Conservation (phyloP, 2,888 invertebrate species). For the Eupithecia tripunctaria region DNA sequence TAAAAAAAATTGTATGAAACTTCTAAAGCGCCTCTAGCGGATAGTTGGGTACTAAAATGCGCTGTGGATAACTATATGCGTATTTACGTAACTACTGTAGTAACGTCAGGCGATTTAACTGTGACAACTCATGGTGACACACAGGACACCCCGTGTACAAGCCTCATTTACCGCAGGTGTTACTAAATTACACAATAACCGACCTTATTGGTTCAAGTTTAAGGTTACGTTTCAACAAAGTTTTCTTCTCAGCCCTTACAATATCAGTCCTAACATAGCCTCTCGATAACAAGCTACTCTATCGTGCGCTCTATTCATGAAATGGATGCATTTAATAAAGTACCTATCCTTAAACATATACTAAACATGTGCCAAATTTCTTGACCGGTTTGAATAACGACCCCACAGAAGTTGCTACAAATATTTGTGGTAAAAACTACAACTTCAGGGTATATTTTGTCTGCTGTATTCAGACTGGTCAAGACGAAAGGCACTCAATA, state of each 20-base stretch:
- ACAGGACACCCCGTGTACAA: background rate
- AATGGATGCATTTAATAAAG: constrained; percentile 27
- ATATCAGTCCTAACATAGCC: constrained; percentile 43
- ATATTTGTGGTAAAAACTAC: background rate
- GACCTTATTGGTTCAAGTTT: background rate
- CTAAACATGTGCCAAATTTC: background rate
- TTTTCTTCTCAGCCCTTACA: constrained; percentile 23
- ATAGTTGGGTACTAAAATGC: no score
- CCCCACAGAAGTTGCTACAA: background rate
- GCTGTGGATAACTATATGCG: no score
- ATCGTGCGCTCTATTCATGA: constrained; percentile 33
- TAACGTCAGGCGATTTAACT: no score
- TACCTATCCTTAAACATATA: background rate
- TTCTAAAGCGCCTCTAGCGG: no score
- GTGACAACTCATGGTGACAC: no score
- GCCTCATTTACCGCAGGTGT: background rate
- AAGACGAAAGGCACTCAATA: background rate
- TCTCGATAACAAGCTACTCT: constrained; percentile 34
- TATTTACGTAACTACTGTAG: no score
- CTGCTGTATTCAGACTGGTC: background rate
- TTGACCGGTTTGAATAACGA: constrained; percentile 7
- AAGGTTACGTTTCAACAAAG: constrained; percentile 21
- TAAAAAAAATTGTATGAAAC: no score
- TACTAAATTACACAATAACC: constrained; percentile 8
- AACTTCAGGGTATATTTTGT: background rate